Evolutionary conservation across 2,797 vertebrate genomes (phyloP), one percentile per base, ranked within the genome.

Genomic region (Microctenopoma steveboyesi): DNA sequence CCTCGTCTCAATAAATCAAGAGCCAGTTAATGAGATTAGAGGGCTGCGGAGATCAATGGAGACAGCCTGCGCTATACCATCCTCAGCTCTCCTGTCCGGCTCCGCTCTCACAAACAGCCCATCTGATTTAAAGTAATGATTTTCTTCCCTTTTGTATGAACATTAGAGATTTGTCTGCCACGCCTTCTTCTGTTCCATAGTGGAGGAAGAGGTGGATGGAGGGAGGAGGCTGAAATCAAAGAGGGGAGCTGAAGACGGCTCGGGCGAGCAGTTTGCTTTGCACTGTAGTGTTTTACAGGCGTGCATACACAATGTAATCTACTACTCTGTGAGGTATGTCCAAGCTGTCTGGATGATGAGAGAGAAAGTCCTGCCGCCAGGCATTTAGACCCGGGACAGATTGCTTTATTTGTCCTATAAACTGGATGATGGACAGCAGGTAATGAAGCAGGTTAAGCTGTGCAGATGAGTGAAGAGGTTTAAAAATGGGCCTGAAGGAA

Each of bases 21-120:
- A 84, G 74, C 46, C 78, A 77, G 83, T 92, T 93, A 93, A 94
- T 94, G 90, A 92, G 91, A 93, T 94, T 92, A 92, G 89, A 90
- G 88, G 71, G 79, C 79, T 72, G 84, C 62, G 28, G 60, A 71
- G 89, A 93, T 93, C 91, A 86, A 92, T 92, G 85, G 70, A 73
- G 78, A 86, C 85, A 74, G 79, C 72, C 79, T 51, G 66, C 69
- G 50, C 71, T 72, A 66, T 64, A 71, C 68, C 62, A 76, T 88
- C 83, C 75, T 75, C 82, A 28, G 70, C 72, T 71, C 81, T 56
- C 35, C 78, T 74, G 77, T 86, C 84, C 77, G 68, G 65, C 39
- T 70, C 56, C 18, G 66, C 70, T 81, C 78, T 59, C 74, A 14
- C 83, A 79, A 86, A 84, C 84, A 85, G 74, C 83, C 83, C 76